These are phyloP conservation scores for Leptopilina clavipes DNA, from an alignment of 1,140 invertebrate genomes.

Conservation along the genomic window DNA sequence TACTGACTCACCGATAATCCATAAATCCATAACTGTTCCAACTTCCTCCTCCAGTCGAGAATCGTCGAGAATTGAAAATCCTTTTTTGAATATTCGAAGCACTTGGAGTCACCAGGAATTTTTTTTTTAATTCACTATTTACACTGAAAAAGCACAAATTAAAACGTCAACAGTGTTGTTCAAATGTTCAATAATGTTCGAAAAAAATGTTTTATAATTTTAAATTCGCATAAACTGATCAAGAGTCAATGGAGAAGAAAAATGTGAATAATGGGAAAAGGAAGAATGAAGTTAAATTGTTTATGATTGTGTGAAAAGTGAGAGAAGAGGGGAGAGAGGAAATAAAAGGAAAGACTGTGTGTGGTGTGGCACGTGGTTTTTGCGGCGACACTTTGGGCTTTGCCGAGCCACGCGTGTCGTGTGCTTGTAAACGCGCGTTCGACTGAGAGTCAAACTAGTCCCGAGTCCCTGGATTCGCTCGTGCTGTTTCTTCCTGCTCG, in stretches of 20 bases:
- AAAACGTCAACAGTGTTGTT: no score
- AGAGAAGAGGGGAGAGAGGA: neutral
- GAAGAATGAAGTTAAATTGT: neutral
- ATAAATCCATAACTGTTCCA: neutral
- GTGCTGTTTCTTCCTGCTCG: slow-evolving; percentile 64
- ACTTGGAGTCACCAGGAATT: neutral
- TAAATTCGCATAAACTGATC: no score
- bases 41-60: neutral
- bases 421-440: slow-evolving; percentile 71
- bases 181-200: no score
- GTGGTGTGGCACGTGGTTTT: slow-evolving; percentile 63
- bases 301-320: neutral
- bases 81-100: neutral
- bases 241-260: no score
- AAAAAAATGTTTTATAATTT: no score
- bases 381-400: slow-evolving; percentile 55
- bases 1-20: neutral
- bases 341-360: neutral
- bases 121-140: neutral
- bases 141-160: no score
- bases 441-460: slow-evolving; percentile 65
- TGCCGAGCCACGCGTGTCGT: slow-evolving; percentile 65
- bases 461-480: slow-evolving; percentile 58
- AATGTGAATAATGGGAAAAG: no score
- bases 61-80: slow-evolving; percentile 2